A percentile compares a stretch with the other conserved stretches of the same genome.
Evolutionary conservation across 1,140 invertebrate genomes (phyloP).

Genomic region (Seison nebaliae): DNA sequence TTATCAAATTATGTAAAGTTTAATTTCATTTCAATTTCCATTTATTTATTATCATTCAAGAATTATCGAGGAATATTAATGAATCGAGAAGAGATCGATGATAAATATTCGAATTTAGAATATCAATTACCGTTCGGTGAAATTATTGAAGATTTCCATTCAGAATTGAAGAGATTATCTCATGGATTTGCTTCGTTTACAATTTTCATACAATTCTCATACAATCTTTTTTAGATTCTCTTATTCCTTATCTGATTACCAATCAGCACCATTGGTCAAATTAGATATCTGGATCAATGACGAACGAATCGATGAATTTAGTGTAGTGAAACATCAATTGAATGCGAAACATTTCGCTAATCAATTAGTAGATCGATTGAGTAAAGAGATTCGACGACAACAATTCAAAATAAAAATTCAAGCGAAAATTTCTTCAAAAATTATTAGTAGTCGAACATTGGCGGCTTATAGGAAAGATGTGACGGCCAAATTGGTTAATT

Average conservation of each 20-base stretch:
- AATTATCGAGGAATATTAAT: constrained; percentile 49
- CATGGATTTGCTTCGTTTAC: constrained; percentile 57
- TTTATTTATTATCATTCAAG: constrained; percentile 22
- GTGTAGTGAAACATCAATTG: constrained; percentile 45
- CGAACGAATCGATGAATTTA: constrained; percentile 52
- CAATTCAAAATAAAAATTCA: constrained; percentile 60
- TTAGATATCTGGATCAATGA: constrained; percentile 55
- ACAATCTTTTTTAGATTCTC: too few relatives aligned
- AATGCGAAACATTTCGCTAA: constrained; percentile 41
- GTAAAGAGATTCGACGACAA: constrained; percentile 61
- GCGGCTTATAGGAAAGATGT: constrained; percentile 69
- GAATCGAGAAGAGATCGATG: constrained; percentile 48
- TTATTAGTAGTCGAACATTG: constrained; percentile 57
- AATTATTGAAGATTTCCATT: constrained; percentile 77
- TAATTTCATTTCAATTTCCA: neutral
- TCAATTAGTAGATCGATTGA: constrained; percentile 45
- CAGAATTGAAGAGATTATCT: constrained; percentile 54
- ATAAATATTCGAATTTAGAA: constrained; percentile 47
- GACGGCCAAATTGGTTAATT: constrained; percentile 59
- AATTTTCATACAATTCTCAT: too few relatives aligned
- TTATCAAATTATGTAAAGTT: constrained; percentile 29
- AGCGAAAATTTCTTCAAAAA: constrained; percentile 46
- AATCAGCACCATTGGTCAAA: constrained; percentile 42
- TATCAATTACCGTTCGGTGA: constrained; percentile 63
- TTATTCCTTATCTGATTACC: too few relatives aligned